A percentile compares a stretch with the other conserved stretches of the same genome.
phyloP scores from a whole-genome alignment of 2,888 invertebrate genomes.

The Deilephila elpenor region DNA sequence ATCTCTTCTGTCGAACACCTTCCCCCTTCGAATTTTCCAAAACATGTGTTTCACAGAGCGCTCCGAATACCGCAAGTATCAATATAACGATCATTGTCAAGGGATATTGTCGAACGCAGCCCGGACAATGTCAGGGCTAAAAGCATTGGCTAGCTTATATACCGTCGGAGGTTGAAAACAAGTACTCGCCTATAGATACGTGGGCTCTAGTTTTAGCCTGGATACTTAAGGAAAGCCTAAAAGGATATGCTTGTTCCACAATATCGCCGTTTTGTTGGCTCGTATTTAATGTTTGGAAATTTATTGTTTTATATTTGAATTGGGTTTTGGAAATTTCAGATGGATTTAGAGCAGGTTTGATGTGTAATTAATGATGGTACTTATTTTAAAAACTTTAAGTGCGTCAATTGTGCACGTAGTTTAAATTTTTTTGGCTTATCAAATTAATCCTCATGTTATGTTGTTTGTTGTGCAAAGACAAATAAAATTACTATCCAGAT shows the following conservation, averaged over 20 bases:
- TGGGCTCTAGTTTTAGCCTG: conserved; percentile 77
- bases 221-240: conserved; percentile 71
- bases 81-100: conserved; percentile 61
- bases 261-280: conserved; percentile 34
- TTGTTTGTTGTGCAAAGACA: too few species aligned
- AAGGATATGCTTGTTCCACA: conserved; percentile 71
- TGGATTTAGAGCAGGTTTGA: not conserved
- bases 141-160: conserved; percentile 77
- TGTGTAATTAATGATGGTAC: too few species aligned
- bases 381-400: too few species aligned
- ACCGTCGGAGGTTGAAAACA: conserved; percentile 69
- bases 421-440: too few species aligned
- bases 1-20: conserved; percentile 58
- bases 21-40: conserved; percentile 31
- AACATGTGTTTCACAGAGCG: conserved; percentile 20
- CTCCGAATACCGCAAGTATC: conserved; percentile 48
- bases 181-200: conserved; percentile 66
- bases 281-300: not conserved
- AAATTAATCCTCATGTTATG: too few species aligned
- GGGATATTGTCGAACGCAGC: conserved; percentile 36
- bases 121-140: conserved; percentile 81
- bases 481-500: too few species aligned
- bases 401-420: too few species aligned
- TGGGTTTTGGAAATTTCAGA: not conserved
- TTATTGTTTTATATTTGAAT: conserved; percentile 7